Conservation (phyloP, 2,888 invertebrate genomes). For the Acronicta psi region DNA sequence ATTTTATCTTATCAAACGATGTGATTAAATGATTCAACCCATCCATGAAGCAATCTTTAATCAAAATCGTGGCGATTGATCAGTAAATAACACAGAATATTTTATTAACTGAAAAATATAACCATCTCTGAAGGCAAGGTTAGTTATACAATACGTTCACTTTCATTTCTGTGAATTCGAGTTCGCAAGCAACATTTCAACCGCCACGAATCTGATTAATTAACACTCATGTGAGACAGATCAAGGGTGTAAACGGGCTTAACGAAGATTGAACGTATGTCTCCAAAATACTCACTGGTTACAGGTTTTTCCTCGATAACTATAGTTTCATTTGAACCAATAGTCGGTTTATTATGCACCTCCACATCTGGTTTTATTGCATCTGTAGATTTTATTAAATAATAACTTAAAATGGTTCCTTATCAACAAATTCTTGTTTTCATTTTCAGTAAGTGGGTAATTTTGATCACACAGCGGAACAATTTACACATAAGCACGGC, state of each 20-base stretch:
- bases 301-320: constrained; percentile 81
- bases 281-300: constrained; percentile 84
- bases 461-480: constrained; percentile 54
- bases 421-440: constrained; percentile 55
- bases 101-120: constrained; percentile 27
- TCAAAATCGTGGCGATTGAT: constrained; percentile 67
- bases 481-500: constrained; percentile 49
- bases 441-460: constrained; percentile 50
- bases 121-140: constrained; percentile 50
- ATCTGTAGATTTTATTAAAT: constrained; percentile 86
- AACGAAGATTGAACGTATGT: constrained; percentile 68
- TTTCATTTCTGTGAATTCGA: constrained; percentile 62
- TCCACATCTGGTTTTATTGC: constrained; percentile 82
- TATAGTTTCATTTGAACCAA: constrained; percentile 80
- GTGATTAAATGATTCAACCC: constrained; percentile 74
- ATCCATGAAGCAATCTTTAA: constrained; percentile 71
- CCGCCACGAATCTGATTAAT: constrained; percentile 73
- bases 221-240: constrained; percentile 61
- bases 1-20: constrained; percentile 77
- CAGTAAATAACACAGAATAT: constrained; percentile 39
- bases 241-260: constrained; percentile 65
- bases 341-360: constrained; percentile 80
- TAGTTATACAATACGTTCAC: constrained; percentile 66
- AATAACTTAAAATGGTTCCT: constrained; percentile 73
- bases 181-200: constrained; percentile 58